Evolutionary conservation across 2,888 invertebrate genomes (phyloP), one percentile per base, ranked within the genome.

Genomic region (Anthrax anthrax): DNA sequence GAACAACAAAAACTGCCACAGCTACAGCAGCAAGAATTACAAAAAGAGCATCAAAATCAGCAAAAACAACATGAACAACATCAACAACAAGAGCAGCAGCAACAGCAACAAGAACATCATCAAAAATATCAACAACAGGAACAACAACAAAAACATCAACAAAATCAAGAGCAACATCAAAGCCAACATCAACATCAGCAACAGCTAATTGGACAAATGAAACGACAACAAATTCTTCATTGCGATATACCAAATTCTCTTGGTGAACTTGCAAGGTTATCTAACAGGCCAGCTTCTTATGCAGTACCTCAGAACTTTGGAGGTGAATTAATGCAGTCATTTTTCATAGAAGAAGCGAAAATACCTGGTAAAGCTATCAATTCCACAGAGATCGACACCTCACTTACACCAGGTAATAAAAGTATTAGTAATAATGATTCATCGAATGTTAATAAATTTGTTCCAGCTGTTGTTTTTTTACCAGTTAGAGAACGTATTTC

Each of bases 391-490:
- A 16, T 36, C 43, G 18, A 39, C 18, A 38, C 19, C 42, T 23
- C 23, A 23, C 8, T 8, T 10, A 13, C 18, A 18, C 13, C 29
- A 32, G 29, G 29, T 32, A 32, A 32, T 12, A 12, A 32, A 32
- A 32, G 3, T 12, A 12, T 32, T 32, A 12, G 6, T 32, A 32
- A 32, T 32, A 32, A 32, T 23, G 23, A 23, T 6, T 6, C 23
- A 6, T 6, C 23, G 8, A 23, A 23, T 49, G 42, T 49, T 43
- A 60, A 59, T 58, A 79, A 81, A 65, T 85, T 92, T 70, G 81
- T 89, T 61, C 88, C 94, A 55, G 89, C 92, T 59, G 77, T 94
- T 60, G 89, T 95, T 69, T 91, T 90, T 73, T 78, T 95, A 72
- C 94, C 95, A 53, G 92, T 95, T 63, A 81, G 84, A 57, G 82